Base-by-base conservation (phyloP, 2,113 vertebrate genomes). In the Macquaria ambigua region DNA sequence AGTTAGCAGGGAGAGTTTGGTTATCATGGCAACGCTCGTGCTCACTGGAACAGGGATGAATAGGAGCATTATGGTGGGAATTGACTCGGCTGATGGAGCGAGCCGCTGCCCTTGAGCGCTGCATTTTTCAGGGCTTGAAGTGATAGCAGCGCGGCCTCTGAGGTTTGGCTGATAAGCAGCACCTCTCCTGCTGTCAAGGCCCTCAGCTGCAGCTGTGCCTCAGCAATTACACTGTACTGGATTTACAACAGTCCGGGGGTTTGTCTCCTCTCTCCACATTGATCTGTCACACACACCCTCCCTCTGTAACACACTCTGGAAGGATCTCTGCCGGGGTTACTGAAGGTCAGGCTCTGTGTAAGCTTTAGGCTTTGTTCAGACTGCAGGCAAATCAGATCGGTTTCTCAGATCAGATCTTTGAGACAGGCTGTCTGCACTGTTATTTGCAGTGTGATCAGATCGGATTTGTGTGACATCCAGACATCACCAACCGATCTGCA, bases 141-240 rank as follows among this genome's bases (percentile, higher is more conserved):
- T 25, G 90, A 92, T 82, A 80, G 86, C 63, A 12, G 77, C 25
- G 52, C 1, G 2, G 78, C 67, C 78, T 52, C 86, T 84, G 87
- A 53, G 78, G 59, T 81, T 72, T 15, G 66, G 59, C 86, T 83
- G 90, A 93, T 89, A 91, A 93, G 89, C 41, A 93, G 89, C 41
- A 16, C 31, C 66, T 68, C 82, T 87, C 62, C 67, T 62, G 74
- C 81, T 82, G 89, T 88, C 68, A 63, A 73, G 85, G 74, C 82
- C 79, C 52, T 87, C 59, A 4, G 81, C 83, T 76, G 87, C 87
- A 90, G 89, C 81, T 84, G 87, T 3, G 48, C 43, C 74, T 62
- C 43, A 0, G 63, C 9, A 76, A 6, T 82, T 67, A 71, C 28
- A 15, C 52, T 21, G 37, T 9, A n/a, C 46, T 18, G 34, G 71